These are phyloP conservation scores for Zhuqinia jingwanae DNA, from an alignment of 2,888 invertebrate genomes.

Conservation along the genomic window DNA sequence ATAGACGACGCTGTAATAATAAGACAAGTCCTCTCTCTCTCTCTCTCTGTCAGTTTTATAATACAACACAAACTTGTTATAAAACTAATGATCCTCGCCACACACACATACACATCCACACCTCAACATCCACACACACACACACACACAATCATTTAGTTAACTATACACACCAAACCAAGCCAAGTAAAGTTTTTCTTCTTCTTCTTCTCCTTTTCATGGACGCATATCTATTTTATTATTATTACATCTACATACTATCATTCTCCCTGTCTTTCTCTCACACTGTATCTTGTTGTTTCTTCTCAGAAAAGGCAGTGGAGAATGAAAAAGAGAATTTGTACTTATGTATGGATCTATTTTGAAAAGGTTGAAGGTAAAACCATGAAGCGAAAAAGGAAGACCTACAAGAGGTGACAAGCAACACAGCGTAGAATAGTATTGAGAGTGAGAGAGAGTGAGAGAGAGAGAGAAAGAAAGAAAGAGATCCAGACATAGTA, in stretches of 20 bases:
- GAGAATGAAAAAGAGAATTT: constrained; percentile 3
- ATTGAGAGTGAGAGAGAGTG: neutral
- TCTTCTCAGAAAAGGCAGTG: constrained; percentile 26
- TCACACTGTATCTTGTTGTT: neutral
- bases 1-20: neutral
- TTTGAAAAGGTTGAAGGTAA: constrained; percentile 73
- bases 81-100: neutral
- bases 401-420: constrained; percentile 69
- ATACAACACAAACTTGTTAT: constrained; percentile 19
- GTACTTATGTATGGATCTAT: constrained; percentile 49
- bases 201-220: neutral
- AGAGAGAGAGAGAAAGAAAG: constrained; percentile 3
- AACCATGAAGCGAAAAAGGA: constrained; percentile 60
- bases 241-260: neutral
- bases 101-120: no score
- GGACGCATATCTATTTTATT: no score
- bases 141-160: neutral
- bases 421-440: constrained; percentile 35
- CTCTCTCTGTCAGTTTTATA: constrained; percentile 2
- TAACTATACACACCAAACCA: neutral
- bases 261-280: constrained; percentile 5
- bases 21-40: constrained; percentile 19
- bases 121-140: neutral
- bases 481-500: no score
- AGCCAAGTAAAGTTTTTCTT: neutral